Conservation (phyloP, 2,113 vertebrate genomes). For the Scopus umbretta region DNA sequence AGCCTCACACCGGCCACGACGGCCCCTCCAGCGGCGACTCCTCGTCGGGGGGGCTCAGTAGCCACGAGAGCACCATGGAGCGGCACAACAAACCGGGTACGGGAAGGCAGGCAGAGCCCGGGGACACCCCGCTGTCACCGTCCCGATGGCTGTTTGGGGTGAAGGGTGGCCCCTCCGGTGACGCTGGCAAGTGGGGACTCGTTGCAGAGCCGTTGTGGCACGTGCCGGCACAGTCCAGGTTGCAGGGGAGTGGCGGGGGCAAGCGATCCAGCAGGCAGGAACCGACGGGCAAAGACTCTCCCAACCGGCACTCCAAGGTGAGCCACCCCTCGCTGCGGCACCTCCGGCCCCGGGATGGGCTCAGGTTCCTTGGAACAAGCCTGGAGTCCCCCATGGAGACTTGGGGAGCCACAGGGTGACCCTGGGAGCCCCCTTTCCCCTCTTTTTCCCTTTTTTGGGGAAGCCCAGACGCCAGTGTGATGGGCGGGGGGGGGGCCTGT, state of each 20-base stretch:
- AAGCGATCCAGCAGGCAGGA: conserved; percentile 81
- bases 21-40: conserved; percentile 82
- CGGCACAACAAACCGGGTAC: conserved; percentile 85
- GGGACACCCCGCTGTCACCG: not conserved
- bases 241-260: conserved; percentile 56
- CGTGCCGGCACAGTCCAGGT: conserved; percentile 74
- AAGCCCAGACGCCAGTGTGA: not conserved
- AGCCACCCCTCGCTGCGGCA: not conserved
- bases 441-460: not conserved
- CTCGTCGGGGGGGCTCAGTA: conserved; percentile 81
- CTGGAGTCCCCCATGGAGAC: too few species aligned
- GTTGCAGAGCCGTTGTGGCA: conserved; percentile 88
- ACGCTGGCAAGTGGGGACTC: not conserved
- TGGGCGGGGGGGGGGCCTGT: not conserved
- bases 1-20: conserved; percentile 80
- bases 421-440: not conserved
- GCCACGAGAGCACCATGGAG: conserved; percentile 89
- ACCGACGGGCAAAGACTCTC: conserved; percentile 82
- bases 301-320: conserved; percentile 86
- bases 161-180: not conserved
- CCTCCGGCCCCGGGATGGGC: too few species aligned
- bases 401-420: not conserved
- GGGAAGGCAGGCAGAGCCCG: not conserved
- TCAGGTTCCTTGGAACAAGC: not conserved
- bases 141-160: not conserved